Evolutionary conservation across 2,888 invertebrate genomes (phyloP).

Genomic region (Tetheella fluctuosa): DNA sequence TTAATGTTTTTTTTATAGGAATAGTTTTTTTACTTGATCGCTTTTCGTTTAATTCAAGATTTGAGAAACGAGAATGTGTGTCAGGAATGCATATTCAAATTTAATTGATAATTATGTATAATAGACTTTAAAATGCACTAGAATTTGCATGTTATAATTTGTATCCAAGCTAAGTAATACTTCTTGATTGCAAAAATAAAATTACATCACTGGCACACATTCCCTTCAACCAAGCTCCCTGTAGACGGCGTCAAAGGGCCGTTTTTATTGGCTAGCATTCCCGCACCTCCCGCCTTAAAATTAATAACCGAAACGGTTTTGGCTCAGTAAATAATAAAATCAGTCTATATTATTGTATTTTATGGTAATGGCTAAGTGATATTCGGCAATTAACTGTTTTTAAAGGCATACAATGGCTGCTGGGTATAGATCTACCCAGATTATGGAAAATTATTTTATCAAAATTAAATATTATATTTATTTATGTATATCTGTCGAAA

Average conservation of each 20-base stretch:
- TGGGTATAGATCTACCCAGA: no score
- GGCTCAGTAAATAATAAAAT: conserved; percentile 27
- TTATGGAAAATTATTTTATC: no score
- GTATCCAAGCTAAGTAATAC: no score
- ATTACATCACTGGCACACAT: conserved; percentile 1
- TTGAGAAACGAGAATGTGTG: not conserved
- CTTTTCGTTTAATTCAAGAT: not conserved
- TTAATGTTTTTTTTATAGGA: conserved; percentile 27
- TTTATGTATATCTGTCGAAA: no score
- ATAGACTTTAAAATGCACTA: no score
- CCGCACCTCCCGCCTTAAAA: conserved; percentile 40
- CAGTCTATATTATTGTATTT: conserved; percentile 21
- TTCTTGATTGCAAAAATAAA: not conserved
- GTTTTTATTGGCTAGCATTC: conserved; percentile 44
- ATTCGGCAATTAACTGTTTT: not conserved
- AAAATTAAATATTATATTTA: no score
- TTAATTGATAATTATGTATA: not conserved
- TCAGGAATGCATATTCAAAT: not conserved
- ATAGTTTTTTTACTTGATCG: conserved; percentile 26
- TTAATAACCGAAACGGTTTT: conserved; percentile 28
- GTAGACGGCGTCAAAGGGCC: conserved; percentile 39
- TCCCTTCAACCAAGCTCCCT: conserved; percentile 12
- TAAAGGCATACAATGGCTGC: not conserved
- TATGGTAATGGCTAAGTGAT: conserved; percentile 3
- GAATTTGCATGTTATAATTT: no score